A percentile compares a stretch with the other conserved stretches of the same genome.
These are phyloP conservation scores for Lepidurus packardi DNA, from an alignment of 1,140 invertebrate genomes.

Conservation along the genomic window DNA sequence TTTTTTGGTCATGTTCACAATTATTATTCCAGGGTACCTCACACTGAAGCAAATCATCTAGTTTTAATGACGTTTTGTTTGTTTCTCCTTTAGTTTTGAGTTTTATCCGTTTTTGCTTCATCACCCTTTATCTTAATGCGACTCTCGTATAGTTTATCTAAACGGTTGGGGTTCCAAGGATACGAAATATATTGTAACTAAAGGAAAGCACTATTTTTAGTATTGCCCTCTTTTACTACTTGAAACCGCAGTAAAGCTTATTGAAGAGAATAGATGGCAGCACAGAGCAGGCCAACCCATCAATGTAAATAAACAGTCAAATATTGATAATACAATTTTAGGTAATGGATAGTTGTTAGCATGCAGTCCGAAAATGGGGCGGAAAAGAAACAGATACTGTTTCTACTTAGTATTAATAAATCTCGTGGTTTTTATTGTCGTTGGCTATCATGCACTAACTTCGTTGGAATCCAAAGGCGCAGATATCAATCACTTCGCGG, in stretches of 20 bases:
- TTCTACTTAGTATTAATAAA: no score
- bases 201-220: neutral
- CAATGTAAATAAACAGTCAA: no score
- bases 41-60: neutral
- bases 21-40: neutral
- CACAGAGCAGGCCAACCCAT: no score
- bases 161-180: constrained; percentile 3
- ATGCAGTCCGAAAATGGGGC: no score
- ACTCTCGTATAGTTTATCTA: constrained; percentile 10
- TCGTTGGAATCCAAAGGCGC: neutral
- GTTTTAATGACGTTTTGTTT: neutral
- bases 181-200: constrained; percentile 5
- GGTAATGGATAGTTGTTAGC: no score
- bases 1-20: neutral
- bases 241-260: no score
- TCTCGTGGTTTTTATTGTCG: neutral
- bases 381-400: no score
- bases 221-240: no score
- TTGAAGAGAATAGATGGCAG: no score
- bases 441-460: neutral
- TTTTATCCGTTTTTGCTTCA: neutral
- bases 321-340: no score
- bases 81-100: neutral
- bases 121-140: neutral
- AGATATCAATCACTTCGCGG: neutral